Conservation (phyloP, 2,797 vertebrate species). For the Botia kubotai region DNA sequence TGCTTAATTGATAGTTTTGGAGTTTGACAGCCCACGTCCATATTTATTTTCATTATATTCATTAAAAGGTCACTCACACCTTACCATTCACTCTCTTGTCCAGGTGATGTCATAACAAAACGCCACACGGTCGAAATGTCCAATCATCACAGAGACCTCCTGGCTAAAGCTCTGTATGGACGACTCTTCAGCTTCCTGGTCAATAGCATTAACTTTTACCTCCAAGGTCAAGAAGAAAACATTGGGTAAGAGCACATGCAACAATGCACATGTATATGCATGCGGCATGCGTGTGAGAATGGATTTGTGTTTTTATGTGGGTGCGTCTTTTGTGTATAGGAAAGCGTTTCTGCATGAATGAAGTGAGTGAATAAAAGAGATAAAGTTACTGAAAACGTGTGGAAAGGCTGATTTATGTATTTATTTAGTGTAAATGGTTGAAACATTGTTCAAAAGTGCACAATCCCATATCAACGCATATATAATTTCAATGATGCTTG, state of each 20-base stretch:
- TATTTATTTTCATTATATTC: neutral
- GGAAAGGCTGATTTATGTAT: neutral
- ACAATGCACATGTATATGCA: neutral
- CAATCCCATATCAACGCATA: neutral
- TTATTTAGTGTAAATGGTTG: neutral
- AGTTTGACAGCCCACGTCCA: neutral
- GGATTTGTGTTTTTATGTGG: slow-evolving; percentile 24
- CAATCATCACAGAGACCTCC: slow-evolving; percentile 87
- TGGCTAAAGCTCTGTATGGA: slow-evolving; percentile 89
- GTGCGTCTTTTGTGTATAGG: neutral
- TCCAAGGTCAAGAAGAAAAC: slow-evolving; percentile 84
- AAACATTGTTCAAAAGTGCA: neutral
- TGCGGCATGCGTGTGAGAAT: neutral
- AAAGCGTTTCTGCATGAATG: neutral
- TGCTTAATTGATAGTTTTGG: neutral
- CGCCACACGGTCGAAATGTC: slow-evolving; percentile 85
- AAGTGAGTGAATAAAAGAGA: neutral
- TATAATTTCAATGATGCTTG: neutral
- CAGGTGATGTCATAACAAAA: slow-evolving; percentile 88
- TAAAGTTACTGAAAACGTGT: neutral
- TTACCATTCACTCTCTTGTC: neutral
- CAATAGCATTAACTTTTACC: slow-evolving; percentile 85
- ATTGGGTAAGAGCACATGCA: slow-evolving; percentile 80
- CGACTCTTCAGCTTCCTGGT: slow-evolving; percentile 92
- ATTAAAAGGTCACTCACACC: neutral